Base-by-base conservation (phyloP, 2,113 vertebrate genomes). In the Neoarius graeffei region DNA sequence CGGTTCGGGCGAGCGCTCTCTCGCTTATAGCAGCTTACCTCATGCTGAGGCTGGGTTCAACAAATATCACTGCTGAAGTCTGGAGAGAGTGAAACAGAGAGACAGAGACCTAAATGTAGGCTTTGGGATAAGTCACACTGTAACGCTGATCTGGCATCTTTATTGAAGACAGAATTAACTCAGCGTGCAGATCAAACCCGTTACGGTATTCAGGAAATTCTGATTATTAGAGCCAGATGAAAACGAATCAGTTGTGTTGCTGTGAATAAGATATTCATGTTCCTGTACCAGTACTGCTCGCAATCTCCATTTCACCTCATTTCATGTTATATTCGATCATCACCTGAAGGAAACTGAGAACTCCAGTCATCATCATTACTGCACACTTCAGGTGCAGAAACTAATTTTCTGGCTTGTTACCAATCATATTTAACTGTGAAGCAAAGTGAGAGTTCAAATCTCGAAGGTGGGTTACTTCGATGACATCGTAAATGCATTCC, bases 11-110 rank as follows among this genome's bases (percentile, higher is more conserved):
- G 42, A n/a, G 42, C 52, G 86, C 89, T 87, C 87, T 86, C 91
- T 93, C 90, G 64, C 90, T 94, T 94, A 93, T 94, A 94, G 94
- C 91, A 84, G 81, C 90, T 95, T 94, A 95, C 94, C 91, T 95
- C 94, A 94, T 85, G 60, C 66, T 87, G 89, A 90, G 89, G 90
- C 90, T 81, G 90, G 95, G 94, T 95, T 95, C 95, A 94, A 93
- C 94, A 95, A 96, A 95, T 95, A 94, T 95, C 94, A 94, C 89
- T 88, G 90, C 86, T 92, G 91, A 86, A 89, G 86, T 85, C 88
- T 67, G 89, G 42, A 50, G 73, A 76, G 73, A 74, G 17, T 50
- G 15, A 74, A 19, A 74, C 35, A 48, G 35, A 50, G 9, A 52
- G 73, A 74, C 35, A 74, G 8, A 85, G 74, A 81, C 84, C 13